A percentile compares a stretch with the other conserved stretches of the same genome.
Conservation (phyloP, 2,888 invertebrate genomes). For the Eumacrocentrus americanus region DNA sequence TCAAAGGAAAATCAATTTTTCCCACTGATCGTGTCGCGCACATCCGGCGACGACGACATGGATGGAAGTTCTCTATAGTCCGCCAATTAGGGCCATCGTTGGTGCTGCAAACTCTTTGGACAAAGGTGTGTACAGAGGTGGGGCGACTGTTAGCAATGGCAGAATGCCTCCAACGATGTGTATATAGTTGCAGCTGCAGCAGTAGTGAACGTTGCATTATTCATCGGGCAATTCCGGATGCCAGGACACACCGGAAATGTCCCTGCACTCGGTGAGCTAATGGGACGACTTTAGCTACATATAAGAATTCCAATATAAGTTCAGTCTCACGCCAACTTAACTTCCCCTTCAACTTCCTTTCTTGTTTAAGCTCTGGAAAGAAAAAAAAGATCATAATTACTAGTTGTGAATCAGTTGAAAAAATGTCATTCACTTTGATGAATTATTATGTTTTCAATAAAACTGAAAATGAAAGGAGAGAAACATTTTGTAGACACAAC, state of each 20-base stretch:
- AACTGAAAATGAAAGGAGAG: background rate
- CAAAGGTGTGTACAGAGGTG: background rate
- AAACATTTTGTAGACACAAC: background rate
- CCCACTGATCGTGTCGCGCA: background rate
- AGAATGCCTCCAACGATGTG: background rate
- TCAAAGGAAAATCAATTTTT: background rate
- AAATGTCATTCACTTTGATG: background rate
- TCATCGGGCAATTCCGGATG: constrained; percentile 34
- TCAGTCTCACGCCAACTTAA: background rate
- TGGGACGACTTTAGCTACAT: background rate
- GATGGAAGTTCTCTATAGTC: background rate
- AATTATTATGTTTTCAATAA: background rate
- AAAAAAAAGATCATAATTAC: background rate
- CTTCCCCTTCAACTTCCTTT: background rate
- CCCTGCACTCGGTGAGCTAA: background rate
- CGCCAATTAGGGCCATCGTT: background rate
- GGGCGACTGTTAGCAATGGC: background rate
- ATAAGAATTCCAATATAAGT: constrained; percentile 4
- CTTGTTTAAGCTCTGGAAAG: background rate
- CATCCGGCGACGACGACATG: background rate
- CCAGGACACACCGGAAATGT: constrained; percentile 20
- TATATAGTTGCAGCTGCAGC: constrained; percentile 5
- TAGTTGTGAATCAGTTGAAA: background rate
- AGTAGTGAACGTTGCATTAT: constrained; percentile 33
- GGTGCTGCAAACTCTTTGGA: background rate